Base-by-base conservation (phyloP, 2,113 vertebrate species). In the Hystrix brachyura region DNA sequence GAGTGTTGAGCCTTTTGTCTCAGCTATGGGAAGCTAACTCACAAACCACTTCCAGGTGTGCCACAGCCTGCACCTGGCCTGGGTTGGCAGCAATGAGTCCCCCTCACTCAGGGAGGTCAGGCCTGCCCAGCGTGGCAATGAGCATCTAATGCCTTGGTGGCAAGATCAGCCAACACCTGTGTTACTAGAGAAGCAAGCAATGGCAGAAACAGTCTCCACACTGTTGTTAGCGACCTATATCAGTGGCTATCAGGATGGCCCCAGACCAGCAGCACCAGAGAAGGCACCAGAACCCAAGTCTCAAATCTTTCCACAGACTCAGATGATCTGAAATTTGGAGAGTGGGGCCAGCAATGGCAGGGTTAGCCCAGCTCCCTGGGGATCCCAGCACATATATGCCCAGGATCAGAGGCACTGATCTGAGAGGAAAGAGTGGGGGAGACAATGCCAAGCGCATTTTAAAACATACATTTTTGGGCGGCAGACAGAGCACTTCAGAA, bases 301-400 rank as follows among this genome's bases (percentile, higher is more conserved):
- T 48, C 46, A 48, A 62, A 55, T 15, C 59, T 27, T 29, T 1
- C 27, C 1, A 27, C 18, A 69, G 51, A 60, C 27, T 10, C 38
- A 12, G 34, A 32, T 51, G 64, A 38, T 18, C 21, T 46, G 43
- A 14, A 38, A 57, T 67, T 34, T 17, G 60, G 48, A 25, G 27
- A 9, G 4, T 4, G 27, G 27, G 15, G 53, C 2, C 6, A n/a
- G 53, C 11, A 57, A 3, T 0, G 3, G 0, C 7, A 0, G 34
- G 29, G 15, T 5, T 19, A 46, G 25, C 0, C 3, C 53, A 14
- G 17, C 13, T 34, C 19, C 19, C 48, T 7, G 10, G 9, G 48
- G 51, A 38, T 8, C 29, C 43, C 9, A 6, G 3, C 0, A 48
- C 38, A 19, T 71, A 7, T 5, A 59, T 2, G 46, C 1, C 6